These are phyloP conservation scores for Danio jaintianensis DNA, from an alignment of 2,797 vertebrate genomes.

Conservation along the genomic window DNA sequence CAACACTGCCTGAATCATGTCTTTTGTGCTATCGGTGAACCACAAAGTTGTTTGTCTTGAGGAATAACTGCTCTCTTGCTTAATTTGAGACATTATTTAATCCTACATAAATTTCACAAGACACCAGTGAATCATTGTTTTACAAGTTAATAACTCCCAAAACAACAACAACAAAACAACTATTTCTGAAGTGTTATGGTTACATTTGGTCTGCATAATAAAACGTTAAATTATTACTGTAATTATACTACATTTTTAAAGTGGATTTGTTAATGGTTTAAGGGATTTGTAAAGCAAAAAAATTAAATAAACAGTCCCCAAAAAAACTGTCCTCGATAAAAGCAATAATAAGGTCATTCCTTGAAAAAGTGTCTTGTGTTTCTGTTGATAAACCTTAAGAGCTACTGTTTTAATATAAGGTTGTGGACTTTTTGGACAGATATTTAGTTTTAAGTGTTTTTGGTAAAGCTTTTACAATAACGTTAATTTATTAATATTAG, in stretches of 20 bases:
- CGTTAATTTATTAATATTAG: too few species aligned
- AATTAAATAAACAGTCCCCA: neutral
- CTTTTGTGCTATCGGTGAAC: neutral
- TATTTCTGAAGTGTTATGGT: neutral
- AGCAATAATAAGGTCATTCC: neutral
- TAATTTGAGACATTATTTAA: slow-evolving; percentile 1
- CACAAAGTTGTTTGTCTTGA: neutral
- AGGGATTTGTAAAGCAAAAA: neutral
- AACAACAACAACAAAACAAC: neutral
- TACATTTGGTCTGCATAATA: neutral
- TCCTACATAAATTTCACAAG: neutral
- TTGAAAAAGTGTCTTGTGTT: neutral
- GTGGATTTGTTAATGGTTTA: neutral
- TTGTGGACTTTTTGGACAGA: too few species aligned
- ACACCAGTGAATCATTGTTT: neutral
- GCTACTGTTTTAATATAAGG: too few species aligned
- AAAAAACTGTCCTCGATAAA: neutral
- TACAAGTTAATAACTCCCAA: neutral
- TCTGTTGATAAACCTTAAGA: neutral
- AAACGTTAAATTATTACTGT: neutral
- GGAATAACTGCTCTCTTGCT: neutral
- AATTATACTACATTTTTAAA: neutral
- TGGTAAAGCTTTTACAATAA: too few species aligned
- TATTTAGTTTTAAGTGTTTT: too few species aligned
- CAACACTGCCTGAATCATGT: slow-evolving; percentile 7